phyloP scores from a whole-genome alignment of 2,888 invertebrate genomes.

The Maniola hyperantus region DNA sequence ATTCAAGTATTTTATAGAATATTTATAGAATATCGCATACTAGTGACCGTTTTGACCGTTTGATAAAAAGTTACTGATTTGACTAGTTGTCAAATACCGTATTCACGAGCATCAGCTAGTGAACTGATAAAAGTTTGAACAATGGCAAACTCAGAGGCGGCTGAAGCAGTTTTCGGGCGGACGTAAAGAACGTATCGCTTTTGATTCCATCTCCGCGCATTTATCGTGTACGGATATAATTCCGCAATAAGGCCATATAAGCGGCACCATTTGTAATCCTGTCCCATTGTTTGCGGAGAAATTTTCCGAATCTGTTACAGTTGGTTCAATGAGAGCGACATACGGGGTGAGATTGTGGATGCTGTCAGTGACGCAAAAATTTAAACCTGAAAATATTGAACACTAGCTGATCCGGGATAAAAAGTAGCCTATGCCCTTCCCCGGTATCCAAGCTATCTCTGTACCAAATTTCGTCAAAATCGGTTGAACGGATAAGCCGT shows the following conservation, averaged over 20 bases:
- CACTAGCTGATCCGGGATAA: too few species aligned
- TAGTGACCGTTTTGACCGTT: too few species aligned
- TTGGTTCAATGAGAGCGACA: constrained; percentile 31
- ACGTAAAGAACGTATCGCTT: constrained; percentile 12
- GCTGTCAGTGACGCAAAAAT: background rate
- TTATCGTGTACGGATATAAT: constrained; percentile 28
- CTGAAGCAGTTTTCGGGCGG: constrained; percentile 5
- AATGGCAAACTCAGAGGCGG: constrained; percentile 10
- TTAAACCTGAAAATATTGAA: background rate
- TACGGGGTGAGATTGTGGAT: background rate
- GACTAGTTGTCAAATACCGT: too few species aligned
- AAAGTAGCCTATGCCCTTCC: too few species aligned
- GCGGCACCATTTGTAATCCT: constrained; percentile 31
- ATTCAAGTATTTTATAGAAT: too few species aligned
- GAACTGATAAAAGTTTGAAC: constrained; percentile 18
- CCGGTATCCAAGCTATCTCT: too few species aligned
- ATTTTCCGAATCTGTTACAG: constrained; percentile 33
- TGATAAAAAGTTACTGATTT: too few species aligned
- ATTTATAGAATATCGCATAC: too few species aligned
- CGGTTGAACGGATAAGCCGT: too few species aligned
- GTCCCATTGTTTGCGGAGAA: constrained; percentile 35
- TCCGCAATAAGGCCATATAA: constrained; percentile 31
- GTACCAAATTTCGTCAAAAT: too few species aligned
- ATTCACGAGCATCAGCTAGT: too few species aligned
- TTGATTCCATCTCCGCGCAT: constrained; percentile 22